These are phyloP conservation scores for Tyrannus savana DNA, from an alignment of 2,113 vertebrate species.

Conservation along the genomic window DNA sequence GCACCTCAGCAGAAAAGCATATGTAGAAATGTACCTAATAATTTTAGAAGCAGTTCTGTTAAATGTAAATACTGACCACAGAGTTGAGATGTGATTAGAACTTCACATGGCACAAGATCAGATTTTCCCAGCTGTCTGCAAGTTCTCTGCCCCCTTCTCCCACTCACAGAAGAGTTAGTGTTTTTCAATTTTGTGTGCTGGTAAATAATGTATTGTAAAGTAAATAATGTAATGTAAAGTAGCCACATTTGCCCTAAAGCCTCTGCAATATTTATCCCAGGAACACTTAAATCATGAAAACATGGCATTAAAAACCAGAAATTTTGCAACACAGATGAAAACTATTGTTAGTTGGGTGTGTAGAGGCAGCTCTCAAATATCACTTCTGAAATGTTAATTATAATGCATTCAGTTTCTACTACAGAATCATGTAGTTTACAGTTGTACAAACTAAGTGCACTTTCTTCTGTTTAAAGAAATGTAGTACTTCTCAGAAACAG, in stretches of 20 bases:
- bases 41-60: background rate
- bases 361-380: background rate
- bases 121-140: background rate
- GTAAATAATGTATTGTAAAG: background rate
- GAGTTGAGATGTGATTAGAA: background rate
- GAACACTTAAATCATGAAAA: background rate
- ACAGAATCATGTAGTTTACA: background rate
- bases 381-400: background rate
- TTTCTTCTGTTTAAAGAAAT: conserved; percentile 28
- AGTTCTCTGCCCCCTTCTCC: background rate
- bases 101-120: accelerated
- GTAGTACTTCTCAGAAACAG: background rate
- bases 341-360: background rate
- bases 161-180: background rate
- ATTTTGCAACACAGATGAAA: background rate
- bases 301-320: background rate
- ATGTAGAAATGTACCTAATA: background rate
- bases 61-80: background rate
- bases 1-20: background rate
- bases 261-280: background rate
- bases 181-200: background rate
- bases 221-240: too few species aligned
- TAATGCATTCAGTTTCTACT: background rate
- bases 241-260: background rate
- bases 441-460: background rate